Evolutionary conservation across 2,797 vertebrate genomes (phyloP).

Genomic region (Gymnopithys bicolor): DNA sequence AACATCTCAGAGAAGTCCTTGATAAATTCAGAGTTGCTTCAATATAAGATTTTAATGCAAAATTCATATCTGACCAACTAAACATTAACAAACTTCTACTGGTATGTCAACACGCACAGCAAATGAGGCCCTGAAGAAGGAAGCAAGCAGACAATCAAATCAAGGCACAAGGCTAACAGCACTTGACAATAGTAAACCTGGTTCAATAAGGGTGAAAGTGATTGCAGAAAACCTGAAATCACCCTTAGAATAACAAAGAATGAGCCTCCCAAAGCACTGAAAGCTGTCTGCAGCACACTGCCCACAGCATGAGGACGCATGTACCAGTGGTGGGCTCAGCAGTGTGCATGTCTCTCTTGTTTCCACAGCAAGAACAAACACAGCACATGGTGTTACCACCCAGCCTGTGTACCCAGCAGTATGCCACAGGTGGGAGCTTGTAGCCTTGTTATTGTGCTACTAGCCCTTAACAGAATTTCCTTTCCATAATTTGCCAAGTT

Average conservation of each 20-base stretch:
- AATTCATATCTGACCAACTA: background rate
- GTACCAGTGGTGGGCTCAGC: fast-evolving
- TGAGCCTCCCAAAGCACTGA: fast-evolving
- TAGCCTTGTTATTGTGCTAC: background rate
- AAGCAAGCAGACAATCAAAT: background rate
- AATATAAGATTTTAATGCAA: background rate
- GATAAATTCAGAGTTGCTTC: background rate
- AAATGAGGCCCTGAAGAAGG: background rate
- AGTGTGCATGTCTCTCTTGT: background rate
- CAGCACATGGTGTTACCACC: background rate
- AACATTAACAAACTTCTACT: background rate
- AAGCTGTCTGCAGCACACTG: background rate
- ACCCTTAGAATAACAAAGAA: background rate
- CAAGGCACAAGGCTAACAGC: background rate
- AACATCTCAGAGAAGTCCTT: background rate
- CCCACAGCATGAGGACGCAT: background rate
- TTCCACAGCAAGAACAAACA: background rate
- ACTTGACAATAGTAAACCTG: background rate
- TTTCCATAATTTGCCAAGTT: background rate
- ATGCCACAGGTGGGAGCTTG: background rate
- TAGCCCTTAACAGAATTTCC: background rate
- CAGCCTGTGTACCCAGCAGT: background rate
- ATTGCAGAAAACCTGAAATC: background rate
- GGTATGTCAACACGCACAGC: background rate
- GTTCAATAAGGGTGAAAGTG: background rate